phyloP scores from a whole-genome alignment of 2,888 invertebrate genomes.

The Drosophila villosipedis region DNA sequence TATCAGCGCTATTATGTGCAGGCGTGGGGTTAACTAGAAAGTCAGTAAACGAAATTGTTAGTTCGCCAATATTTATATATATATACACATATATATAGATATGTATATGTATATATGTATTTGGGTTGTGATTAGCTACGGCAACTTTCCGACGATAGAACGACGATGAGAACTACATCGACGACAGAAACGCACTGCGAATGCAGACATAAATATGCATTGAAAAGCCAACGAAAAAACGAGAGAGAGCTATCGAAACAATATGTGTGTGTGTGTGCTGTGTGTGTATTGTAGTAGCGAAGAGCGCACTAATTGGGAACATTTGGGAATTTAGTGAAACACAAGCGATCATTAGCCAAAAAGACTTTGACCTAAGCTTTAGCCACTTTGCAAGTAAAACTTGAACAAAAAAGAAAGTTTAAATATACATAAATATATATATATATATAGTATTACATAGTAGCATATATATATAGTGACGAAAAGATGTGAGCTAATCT shows the following conservation, averaged over 20 bases:
- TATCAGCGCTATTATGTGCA: constrained; percentile 7
- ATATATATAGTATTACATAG: background rate
- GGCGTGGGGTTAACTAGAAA: constrained; percentile 4
- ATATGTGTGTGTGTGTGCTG: background rate
- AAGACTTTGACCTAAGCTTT: constrained; percentile 14
- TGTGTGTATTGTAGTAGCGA: background rate
- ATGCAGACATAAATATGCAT: constrained; percentile 10
- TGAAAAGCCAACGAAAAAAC: constrained; percentile 1
- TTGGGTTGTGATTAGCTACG: constrained; percentile 1
- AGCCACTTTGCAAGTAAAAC: background rate
- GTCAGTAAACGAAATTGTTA: background rate
- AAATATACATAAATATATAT: background rate
- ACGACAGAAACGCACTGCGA: constrained; percentile 41
- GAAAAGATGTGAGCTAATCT: background rate
- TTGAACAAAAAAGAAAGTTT: constrained; percentile 6
- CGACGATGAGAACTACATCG: constrained; percentile 11
- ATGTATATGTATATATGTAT: background rate
- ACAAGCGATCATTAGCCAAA: constrained; percentile 12
- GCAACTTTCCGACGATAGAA: constrained; percentile 13
- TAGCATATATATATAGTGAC: background rate
- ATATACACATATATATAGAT: background rate
- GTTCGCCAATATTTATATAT: background rate
- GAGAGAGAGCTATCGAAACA: background rate
- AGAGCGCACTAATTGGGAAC: background rate
- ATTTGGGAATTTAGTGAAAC: constrained; percentile 16